Conservation (phyloP, 2,113 vertebrate genomes). For the Tor tambroides region DNA sequence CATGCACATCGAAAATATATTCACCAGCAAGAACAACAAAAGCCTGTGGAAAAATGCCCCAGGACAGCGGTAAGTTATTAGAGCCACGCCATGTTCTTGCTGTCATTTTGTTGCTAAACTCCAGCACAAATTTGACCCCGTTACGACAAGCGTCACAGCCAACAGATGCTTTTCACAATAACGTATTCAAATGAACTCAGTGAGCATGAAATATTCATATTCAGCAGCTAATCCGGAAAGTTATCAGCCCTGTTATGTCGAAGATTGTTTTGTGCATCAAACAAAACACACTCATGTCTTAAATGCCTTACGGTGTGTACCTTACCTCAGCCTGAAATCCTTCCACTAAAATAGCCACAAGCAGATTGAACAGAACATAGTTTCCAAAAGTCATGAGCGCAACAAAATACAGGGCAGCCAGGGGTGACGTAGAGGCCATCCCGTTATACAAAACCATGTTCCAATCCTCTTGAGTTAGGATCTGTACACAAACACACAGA, state of each 20-base stretch:
- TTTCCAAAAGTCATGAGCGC: constrained; percentile 99
- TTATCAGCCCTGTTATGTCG: neutral
- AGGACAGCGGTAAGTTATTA: neutral
- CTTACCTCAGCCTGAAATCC: constrained; percentile 97
- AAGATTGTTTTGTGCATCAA: constrained; percentile 16
- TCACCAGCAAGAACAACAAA: neutral
- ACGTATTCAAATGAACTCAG: neutral
- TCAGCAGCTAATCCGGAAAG: neutral
- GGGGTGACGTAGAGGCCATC: constrained; percentile 93
- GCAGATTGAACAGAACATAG: constrained; percentile 96
- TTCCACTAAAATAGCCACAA: constrained; percentile 97
- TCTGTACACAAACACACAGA: constrained; percentile 74
- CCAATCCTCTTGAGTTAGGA: constrained; percentile 99
- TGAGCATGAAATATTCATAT: neutral
- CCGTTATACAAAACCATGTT: constrained; percentile 97
- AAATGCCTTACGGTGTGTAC: neutral
- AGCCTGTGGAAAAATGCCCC: constrained; percentile 14
- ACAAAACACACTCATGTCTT: constrained; percentile 10
- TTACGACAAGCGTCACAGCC: neutral
- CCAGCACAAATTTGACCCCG: neutral
- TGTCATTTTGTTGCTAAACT: neutral
- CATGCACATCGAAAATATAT: constrained; percentile 27
- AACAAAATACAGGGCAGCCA: constrained; percentile 96
- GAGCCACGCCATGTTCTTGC: constrained; percentile 9
- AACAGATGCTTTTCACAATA: neutral